phyloP scores from a whole-genome alignment of 2,888 invertebrate species.

The Agrochola circellaris region DNA sequence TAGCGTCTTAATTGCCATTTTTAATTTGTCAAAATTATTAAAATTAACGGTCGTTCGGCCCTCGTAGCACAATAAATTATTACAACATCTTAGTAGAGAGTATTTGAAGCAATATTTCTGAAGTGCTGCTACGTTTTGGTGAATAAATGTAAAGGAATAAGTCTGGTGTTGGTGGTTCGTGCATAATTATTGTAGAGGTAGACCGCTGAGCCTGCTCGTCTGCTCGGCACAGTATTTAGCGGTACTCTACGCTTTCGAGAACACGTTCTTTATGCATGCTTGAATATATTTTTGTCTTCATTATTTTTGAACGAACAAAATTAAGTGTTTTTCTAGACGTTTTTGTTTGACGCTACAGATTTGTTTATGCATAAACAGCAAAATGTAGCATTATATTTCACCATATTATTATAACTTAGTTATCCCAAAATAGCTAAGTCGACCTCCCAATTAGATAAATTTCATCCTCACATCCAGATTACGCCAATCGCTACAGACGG shows the following conservation, averaged over 20 bases:
- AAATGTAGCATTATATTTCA: neutral
- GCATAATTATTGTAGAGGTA: constrained; percentile 46
- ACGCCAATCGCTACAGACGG: neutral
- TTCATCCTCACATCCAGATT: neutral
- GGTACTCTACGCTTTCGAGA: constrained; percentile 21
- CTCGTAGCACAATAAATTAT: constrained; percentile 44
- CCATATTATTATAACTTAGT: too few species aligned
- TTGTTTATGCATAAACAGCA: neutral
- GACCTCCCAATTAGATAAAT: neutral
- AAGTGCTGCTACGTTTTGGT: constrained; percentile 30
- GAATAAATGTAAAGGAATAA: constrained; percentile 57
- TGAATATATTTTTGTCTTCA: constrained; percentile 29
- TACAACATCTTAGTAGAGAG: constrained; percentile 30
- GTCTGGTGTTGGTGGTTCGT: constrained; percentile 46
- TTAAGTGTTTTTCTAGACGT: neutral
- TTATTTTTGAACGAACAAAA: constrained; percentile 17
- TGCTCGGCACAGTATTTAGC: constrained; percentile 16
- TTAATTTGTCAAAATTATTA: constrained; percentile 53
- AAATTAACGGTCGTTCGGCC: constrained; percentile 12
- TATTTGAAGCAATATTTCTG: constrained; percentile 44
- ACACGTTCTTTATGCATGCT: constrained; percentile 23
- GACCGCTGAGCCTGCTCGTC: constrained; percentile 24
- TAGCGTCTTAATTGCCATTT: constrained; percentile 28
- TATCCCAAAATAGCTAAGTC: neutral
- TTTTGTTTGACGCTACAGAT: neutral